phyloP scores from a whole-genome alignment of 2,888 invertebrate species.

The Abscondita cerata region DNA sequence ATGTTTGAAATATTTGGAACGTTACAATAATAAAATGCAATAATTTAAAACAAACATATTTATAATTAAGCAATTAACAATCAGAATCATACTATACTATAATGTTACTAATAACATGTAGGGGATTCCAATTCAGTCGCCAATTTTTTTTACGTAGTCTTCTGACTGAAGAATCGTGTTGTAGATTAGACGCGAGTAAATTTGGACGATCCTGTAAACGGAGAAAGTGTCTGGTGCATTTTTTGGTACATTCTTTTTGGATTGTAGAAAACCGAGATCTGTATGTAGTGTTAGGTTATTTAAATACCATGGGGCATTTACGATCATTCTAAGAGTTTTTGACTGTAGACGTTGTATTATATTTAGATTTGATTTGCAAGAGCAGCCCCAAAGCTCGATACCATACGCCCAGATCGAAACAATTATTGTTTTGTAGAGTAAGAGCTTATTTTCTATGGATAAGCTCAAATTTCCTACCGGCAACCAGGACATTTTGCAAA shows the following conservation, averaged over 20 bases:
- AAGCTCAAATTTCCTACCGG: background rate
- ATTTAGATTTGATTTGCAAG: background rate
- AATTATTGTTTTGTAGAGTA: too few species aligned
- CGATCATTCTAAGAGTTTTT: too few species aligned
- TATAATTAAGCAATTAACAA: background rate
- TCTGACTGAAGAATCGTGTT: background rate
- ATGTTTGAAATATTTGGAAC: too few species aligned
- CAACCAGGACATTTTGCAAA: slow-evolving; percentile 4
- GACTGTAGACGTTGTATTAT: background rate
- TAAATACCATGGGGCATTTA: slow-evolving; percentile 6
- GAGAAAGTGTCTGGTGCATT: too few species aligned
- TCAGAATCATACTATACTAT: background rate
- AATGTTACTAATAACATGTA: background rate
- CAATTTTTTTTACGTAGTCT: background rate
- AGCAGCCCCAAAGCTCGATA: slow-evolving; percentile 10
- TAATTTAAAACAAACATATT: too few species aligned
- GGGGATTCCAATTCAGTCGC: background rate
- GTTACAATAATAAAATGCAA: too few species aligned
- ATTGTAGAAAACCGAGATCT: too few species aligned
- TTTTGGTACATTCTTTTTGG: slow-evolving; percentile 1
- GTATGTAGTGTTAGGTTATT: slow-evolving; percentile 2
- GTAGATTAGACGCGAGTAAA: background rate
- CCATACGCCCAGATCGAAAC: too few species aligned
- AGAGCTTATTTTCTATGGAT: too few species aligned
- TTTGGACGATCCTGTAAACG: too few species aligned